A percentile compares a stretch with the other conserved stretches of the same genome.
Evolutionary conservation across 2,797 vertebrate genomes (phyloP).

Genomic region (Pachyuromys duprasi): DNA sequence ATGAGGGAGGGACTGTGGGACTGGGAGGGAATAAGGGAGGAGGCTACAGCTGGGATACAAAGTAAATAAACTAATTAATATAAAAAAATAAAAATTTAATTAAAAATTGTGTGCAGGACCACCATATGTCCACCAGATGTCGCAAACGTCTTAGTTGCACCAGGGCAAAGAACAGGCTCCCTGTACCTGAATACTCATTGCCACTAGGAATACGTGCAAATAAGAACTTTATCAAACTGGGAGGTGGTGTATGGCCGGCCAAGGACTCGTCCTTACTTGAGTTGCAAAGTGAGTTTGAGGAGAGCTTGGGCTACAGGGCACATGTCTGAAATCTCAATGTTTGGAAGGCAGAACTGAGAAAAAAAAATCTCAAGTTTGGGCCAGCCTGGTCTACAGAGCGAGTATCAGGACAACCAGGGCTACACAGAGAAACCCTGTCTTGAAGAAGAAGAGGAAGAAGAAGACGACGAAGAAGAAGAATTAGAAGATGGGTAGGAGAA

Average conservation of each 20-base stretch:
- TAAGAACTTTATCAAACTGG: background rate
- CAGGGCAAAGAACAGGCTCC: accelerated
- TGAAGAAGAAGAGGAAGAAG: background rate
- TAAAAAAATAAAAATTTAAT: no score
- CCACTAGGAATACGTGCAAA: background rate
- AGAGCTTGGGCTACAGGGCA: background rate
- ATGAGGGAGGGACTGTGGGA: no score
- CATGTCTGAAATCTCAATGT: background rate
- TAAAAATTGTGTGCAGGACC: background rate
- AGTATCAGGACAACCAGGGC: background rate
- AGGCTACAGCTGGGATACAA: no score
- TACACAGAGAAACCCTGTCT: background rate
- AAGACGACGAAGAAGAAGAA: no score
- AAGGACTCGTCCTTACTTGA: no score
- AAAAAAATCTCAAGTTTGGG: background rate
- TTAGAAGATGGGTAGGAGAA: no score
- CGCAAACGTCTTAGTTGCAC: background rate
- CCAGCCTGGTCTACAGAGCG: background rate
- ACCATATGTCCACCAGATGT: slow-evolving; percentile 44
- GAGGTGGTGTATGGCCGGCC: no score
- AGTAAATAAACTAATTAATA: no score
- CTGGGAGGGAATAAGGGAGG: no score
- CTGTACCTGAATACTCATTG: background rate
- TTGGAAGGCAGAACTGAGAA: background rate
- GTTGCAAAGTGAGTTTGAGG: background rate